Evolutionary conservation across 2,113 vertebrate species (phyloP), one percentile per base, ranked within the genome.

Genomic region (Condylura cristata): DNA sequence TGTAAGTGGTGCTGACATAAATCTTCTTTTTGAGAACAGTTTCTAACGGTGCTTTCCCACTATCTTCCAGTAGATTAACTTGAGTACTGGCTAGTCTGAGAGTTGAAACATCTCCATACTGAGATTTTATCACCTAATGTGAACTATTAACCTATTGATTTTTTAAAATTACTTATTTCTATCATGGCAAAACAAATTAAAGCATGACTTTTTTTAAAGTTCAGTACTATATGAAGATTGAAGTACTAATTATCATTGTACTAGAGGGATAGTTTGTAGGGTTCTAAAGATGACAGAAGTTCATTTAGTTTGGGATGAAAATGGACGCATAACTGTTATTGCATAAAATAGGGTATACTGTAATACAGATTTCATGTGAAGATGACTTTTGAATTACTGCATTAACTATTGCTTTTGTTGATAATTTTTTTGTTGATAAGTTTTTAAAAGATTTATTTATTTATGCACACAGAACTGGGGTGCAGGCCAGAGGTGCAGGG

Each of bases 21-120:
- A 94, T 86, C 89, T 91, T 97, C 96, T 98, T 94, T 94, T 97
- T 94, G 91, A 97, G 95, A 95, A 95, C 96, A 98, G 97, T 97
- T 98, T 97, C 0, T 8, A 71, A 74, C 56, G n/a, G 60, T 5
- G 78, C 34, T 90, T 93, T 81, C 24, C 83, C 30, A 30, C 66
- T 66, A 9, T 75, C 87, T 96, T 95, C 90, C 93, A 28, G 58
- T 2, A 1, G 65, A 89, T 26, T 86, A 71, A 83, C 63, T 95
- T 34, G 82, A 95, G 84, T 24, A 58, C n/a, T 89, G 32, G 58
- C 87, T 92, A 39, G 28, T 32, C 78, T 96, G 61, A 94, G 84
- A 58, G 14, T 9, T 68, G n/a, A 78, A 93, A 60, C 17, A 87
- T 46, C 70, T 46, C 46, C 61, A 70, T 74, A 37, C 41, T 39